phyloP scores from a whole-genome alignment of 2,888 invertebrate genomes.

The Itoplectis maculator region DNA sequence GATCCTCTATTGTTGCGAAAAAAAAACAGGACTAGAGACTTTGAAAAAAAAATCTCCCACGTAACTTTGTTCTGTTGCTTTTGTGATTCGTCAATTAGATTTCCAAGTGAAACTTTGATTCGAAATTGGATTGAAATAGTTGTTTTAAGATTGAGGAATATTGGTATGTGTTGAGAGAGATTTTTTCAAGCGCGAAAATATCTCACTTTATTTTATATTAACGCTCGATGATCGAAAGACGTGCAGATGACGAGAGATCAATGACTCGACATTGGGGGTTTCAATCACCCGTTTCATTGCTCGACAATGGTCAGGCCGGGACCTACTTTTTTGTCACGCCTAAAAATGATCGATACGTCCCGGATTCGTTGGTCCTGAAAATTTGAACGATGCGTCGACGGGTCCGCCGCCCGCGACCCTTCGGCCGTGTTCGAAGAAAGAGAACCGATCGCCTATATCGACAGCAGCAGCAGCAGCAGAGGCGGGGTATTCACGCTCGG shows the following conservation, averaged over 20 bases:
- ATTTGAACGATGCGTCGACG: slow-evolving; percentile 49
- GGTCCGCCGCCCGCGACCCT: slow-evolving; percentile 8
- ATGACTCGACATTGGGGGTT: slow-evolving; percentile 7
- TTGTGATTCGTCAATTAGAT: neutral
- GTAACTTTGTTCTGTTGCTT: neutral
- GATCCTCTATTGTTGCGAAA: neutral
- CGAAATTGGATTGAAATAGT: too few species aligned
- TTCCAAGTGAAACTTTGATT: too few species aligned
- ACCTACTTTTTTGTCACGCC: slow-evolving; percentile 22
- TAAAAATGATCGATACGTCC: slow-evolving; percentile 57
- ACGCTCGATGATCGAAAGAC: neutral
- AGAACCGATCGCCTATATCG: slow-evolving; percentile 2
- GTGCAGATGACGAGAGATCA: neutral
- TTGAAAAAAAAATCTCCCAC: neutral
- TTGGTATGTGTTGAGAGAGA: too few species aligned
- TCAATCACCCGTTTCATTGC: neutral
- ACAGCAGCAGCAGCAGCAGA: slow-evolving; percentile 9
- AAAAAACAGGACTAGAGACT: neutral
- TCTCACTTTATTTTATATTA: slow-evolving; percentile 1
- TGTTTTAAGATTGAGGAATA: too few species aligned
- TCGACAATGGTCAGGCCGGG: neutral
- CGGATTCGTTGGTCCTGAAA: slow-evolving; percentile 41
- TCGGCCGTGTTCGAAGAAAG: slow-evolving; percentile 27
- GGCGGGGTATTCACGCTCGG: slow-evolving; percentile 49
- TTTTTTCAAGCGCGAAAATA: neutral